These are phyloP conservation scores for Otocyon megalotis DNA, from an alignment of 2,113 vertebrate genomes.

Conservation along the genomic window DNA sequence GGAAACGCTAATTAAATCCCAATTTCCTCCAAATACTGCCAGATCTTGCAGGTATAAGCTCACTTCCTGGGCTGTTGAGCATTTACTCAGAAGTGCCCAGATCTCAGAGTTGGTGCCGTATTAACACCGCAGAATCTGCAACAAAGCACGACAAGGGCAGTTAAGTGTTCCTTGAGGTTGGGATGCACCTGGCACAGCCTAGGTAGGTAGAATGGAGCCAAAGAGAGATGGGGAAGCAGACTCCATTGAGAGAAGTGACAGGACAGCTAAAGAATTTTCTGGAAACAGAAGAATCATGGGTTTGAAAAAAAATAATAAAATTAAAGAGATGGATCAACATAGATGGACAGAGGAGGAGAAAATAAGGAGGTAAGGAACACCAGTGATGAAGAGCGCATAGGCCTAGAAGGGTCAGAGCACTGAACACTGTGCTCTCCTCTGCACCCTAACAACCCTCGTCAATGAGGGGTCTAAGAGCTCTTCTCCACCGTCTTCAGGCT, in stretches of 20 bases:
- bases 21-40: conserved; percentile 75
- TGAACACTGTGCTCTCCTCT: not conserved
- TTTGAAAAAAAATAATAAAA: not conserved
- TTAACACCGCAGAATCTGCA: not conserved
- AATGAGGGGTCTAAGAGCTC: not conserved
- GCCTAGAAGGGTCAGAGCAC: not conserved
- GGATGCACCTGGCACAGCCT: not conserved
- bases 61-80: not conserved
- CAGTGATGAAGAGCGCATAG: rapidly evolving
- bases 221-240: not conserved
- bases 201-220: not conserved
- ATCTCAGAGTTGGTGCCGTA: not conserved
- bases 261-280: not conserved
- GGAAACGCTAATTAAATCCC: conserved; percentile 81
- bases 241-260: not conserved
- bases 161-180: rapidly evolving
- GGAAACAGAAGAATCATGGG: not conserved
- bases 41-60: not conserved
- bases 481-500: not conserved
- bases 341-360: not conserved
- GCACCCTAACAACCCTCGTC: not conserved
- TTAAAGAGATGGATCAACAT: not conserved
- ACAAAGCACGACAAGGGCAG: not conserved
- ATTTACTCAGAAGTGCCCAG: not conserved
- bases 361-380: not conserved